These are phyloP conservation scores for Hippocampus mohnikei DNA, from an alignment of 2,113 vertebrate species.

Conservation along the genomic window DNA sequence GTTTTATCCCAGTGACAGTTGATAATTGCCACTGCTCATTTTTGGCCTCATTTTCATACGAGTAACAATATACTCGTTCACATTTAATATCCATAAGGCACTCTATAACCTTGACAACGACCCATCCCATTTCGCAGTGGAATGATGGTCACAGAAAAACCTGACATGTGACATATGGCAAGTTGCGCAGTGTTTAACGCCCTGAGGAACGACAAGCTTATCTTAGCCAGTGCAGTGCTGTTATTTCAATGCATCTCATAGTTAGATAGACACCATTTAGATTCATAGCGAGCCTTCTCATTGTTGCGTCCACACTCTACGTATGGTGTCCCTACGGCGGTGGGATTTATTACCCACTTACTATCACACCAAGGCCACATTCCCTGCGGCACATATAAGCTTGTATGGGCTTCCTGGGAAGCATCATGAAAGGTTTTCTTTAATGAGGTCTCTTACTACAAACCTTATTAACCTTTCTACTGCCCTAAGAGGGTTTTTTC, in stretches of 20 bases:
- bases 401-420: conserved; percentile 47
- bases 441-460: conserved; percentile 49
- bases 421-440: conserved; percentile 49
- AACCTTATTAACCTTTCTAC: conserved; percentile 42
- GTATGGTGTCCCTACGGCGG: conserved; percentile 36
- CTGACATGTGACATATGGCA: conserved; percentile 25
- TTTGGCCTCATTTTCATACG: background rate
- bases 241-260: conserved; percentile 38
- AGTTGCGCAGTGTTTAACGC: conserved; percentile 21
- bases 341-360: conserved; percentile 60
- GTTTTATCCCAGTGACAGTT: background rate
- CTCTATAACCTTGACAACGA: conserved; percentile 2
- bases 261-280: conserved; percentile 44
- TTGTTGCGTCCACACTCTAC: conserved; percentile 51
- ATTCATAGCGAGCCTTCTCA: conserved; percentile 50
- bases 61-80: background rate
- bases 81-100: conserved; percentile 10
- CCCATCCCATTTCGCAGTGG: conserved; percentile 19
- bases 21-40: background rate
- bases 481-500: conserved; percentile 18
- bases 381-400: conserved; percentile 43
- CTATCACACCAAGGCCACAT: conserved; percentile 56
- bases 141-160: conserved; percentile 17
- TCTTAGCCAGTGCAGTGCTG: conserved; percentile 17
- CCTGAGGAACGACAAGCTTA: conserved; percentile 12